phyloP scores from a whole-genome alignment of 2,113 vertebrate species.

The Sturnus vulgaris region DNA sequence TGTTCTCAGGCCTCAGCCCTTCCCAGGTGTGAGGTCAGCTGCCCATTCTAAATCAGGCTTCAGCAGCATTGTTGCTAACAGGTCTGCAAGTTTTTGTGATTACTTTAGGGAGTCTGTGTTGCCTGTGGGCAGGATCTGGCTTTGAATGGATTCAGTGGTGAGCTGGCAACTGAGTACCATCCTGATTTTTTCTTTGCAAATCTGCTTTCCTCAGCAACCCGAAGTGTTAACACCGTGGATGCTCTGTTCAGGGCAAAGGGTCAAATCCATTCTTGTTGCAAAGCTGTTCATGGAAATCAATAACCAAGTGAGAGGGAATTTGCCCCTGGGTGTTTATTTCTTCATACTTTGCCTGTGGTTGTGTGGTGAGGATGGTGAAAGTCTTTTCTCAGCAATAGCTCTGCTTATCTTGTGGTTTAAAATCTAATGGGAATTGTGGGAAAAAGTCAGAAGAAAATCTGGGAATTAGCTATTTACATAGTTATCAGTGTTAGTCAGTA shows the following conservation, averaged over 20 bases:
- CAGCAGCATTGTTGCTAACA: rapidly evolving
- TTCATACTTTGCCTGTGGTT: neutral
- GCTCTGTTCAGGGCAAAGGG: neutral
- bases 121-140: neutral
- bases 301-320: neutral
- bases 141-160: neutral
- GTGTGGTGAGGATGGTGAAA: neutral
- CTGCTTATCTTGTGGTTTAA: neutral
- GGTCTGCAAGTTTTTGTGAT: neutral
- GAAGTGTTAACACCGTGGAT: neutral
- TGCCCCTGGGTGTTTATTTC: neutral
- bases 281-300: neutral
- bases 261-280: neutral
- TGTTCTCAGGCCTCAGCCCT: neutral
- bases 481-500: neutral
- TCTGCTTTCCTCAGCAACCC: neutral
- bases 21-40: neutral
- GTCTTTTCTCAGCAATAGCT: neutral
- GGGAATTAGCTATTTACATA: neutral
- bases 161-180: neutral
- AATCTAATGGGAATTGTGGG: neutral
- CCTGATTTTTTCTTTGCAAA: neutral
- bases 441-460: neutral
- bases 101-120: neutral
- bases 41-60: neutral